Evolutionary conservation across 2,888 invertebrate genomes (phyloP).

Genomic region (Drosophila merina): DNA sequence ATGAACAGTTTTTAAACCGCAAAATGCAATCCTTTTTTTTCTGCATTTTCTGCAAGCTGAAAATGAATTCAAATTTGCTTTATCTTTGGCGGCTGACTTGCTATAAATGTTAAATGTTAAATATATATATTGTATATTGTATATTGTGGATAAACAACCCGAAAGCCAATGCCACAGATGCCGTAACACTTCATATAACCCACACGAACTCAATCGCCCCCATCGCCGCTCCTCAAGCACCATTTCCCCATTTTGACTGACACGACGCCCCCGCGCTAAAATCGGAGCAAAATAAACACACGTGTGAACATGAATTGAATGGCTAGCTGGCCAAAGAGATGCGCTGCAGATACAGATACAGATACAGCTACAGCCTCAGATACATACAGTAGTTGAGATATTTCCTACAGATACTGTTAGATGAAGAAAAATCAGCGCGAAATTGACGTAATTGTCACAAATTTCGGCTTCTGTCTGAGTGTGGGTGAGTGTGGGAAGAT

Average conservation of each 20-base stretch:
- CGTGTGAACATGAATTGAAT: slow-evolving; percentile 70
- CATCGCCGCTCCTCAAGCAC: not conserved
- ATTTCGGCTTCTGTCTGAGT: slow-evolving; percentile 38
- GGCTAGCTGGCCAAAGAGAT: slow-evolving; percentile 62
- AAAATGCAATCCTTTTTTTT: slow-evolving; percentile 19
- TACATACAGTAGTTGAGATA: slow-evolving; percentile 11
- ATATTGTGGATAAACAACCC: slow-evolving; percentile 42
- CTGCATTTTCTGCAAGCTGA: slow-evolving; percentile 25
- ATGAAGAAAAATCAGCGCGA: slow-evolving; percentile 65
- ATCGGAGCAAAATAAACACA: slow-evolving; percentile 69
- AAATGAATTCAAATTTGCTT: slow-evolving; percentile 52
- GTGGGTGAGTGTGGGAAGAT: slow-evolving; percentile 11
- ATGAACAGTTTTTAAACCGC: slow-evolving; percentile 9
- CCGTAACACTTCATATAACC: slow-evolving; percentile 65
- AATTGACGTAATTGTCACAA: slow-evolving; percentile 76
- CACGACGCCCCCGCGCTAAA: slow-evolving; percentile 56
- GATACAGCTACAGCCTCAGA: slow-evolving; percentile 15
- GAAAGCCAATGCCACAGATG: slow-evolving; percentile 73
- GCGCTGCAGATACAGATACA: slow-evolving; percentile 58
- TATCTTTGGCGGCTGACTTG: slow-evolving; percentile 66
- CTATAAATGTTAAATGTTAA: slow-evolving; percentile 49
- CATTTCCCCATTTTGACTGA: slow-evolving; percentile 31
- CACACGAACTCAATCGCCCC: slow-evolving; percentile 18
- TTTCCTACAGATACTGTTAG: slow-evolving; percentile 21
- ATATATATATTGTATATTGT: slow-evolving; percentile 15